phyloP scores from a whole-genome alignment of 2,888 invertebrate species.

The Pollenia labialis region DNA sequence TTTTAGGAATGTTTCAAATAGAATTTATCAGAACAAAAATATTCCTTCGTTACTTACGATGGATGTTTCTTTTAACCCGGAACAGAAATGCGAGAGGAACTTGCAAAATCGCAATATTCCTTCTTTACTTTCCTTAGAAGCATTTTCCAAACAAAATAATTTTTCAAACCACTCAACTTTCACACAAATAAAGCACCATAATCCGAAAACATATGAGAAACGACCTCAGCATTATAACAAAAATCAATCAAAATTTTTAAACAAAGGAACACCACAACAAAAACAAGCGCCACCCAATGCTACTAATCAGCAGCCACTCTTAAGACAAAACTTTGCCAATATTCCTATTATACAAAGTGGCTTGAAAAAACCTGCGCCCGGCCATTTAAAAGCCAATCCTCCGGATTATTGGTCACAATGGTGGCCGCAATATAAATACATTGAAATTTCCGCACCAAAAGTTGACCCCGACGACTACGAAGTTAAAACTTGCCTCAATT shows the following conservation, averaged over 20 bases:
- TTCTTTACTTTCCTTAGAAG: slow-evolving; percentile 9
- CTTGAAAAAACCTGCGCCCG: slow-evolving; percentile 4
- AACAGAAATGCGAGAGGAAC: not conserved
- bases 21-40: not conserved
- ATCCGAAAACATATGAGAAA: not conserved
- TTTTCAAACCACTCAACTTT: not conserved
- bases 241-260: not conserved
- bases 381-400: slow-evolving; percentile 48
- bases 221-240: not conserved
- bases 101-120: slow-evolving; percentile 10
- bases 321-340: not conserved
- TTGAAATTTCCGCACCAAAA: slow-evolving; percentile 44
- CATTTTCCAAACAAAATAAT: not conserved
- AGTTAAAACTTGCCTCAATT: slow-evolving; percentile 24
- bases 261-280: not conserved
- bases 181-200: not conserved
- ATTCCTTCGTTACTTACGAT: slow-evolving; percentile 1
- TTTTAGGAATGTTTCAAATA: too few species aligned
- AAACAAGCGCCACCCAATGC: not conserved
- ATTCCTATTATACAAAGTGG: slow-evolving; percentile 31
- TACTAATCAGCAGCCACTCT: not conserved
- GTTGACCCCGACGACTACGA: slow-evolving; percentile 27
- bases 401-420: slow-evolving; percentile 55
- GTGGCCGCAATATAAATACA: slow-evolving; percentile 55
- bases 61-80: not conserved